Base-by-base conservation (phyloP, 2,113 vertebrate species). In the Merops nubicus region DNA sequence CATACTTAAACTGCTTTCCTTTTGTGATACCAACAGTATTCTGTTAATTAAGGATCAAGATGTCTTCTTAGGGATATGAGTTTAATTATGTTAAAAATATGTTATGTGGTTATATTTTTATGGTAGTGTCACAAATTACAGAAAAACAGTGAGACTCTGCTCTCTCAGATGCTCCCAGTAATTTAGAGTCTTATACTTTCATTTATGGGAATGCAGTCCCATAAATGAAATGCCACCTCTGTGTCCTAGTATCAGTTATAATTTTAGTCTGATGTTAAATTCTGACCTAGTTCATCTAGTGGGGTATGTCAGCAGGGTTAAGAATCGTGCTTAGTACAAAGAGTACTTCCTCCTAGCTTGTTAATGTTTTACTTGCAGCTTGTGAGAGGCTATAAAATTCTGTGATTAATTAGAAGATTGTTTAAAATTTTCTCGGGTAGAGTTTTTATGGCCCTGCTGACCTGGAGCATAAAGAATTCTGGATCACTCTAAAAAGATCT, bases 351-450 rank as follows among this genome's bases (percentile, higher is more conserved):
- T 95, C 60, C 64, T 83, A 29, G 45, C 64, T 92, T 91, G 87
- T 96, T 95, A 95, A 83, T 91, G 77, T 88, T 93, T 93, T 89
- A 87, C 63, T 84, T 94, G 87, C 22, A 91, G 80, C 51, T 96
- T 93, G 60, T 77, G 93, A 95, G 84, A 93, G 82, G 94, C 25
- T 84, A 45, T 96, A 96, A 97, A 95, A 75, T 83, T 38, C 53
- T 88, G 57, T 26, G 59, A 93, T 96, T 93, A 96, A 96, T 97
- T 96, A 95, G 82, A 96, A 96, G 67, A 94, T 96, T 85, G 53
- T 91, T 92, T 96, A 91, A 89, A 92, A 91, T 96, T 97, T 96
- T 97, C 84, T 96, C 95, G 68, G 91, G 80, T 75, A 96, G 68
- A 79, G 48, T 95, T 97, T 97, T 97, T 97, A 97, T n/a, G 15